Base-by-base conservation (phyloP, 2,888 invertebrate genomes). In the Prosapia bicincta region DNA sequence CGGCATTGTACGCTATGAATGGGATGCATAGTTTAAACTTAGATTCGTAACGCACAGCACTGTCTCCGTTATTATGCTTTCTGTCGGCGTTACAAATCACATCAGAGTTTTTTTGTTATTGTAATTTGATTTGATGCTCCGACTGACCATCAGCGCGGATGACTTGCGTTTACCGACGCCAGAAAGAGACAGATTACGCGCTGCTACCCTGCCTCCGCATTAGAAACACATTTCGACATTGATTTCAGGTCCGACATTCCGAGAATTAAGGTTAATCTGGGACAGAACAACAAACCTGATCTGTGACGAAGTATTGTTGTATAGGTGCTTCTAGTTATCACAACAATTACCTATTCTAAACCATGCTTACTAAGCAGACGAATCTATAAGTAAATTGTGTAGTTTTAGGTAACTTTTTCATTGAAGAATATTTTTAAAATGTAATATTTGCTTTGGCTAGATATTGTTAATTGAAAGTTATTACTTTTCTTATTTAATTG, bases 71-170 rank as follows among this genome's bases (percentile, higher is more conserved):
- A 54, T 54, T 54, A 54, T 54, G 54, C 20, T 54, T 54, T 20
- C 13, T 24, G 71, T 43, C 74, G 69, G 74, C 74, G 68, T 74
- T 66, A 74, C 74, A 69, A 74, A 74, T 74, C 74, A 74, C 65
- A 74, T 38, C 74, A 69, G 71, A n/a, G n/a, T 13, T 26, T 76
- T 75, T 76, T 76, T 76, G 76, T 76, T 76, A 76, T 76, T 76
- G 76, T 76, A 76, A 76, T 76, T 71, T 76, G 76, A 76, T 76
- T 72, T 76, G 76, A 69, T 69, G 69, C 30, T 38, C 32, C 32
- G 38, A 23, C 69, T 30, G 69, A 75, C 76, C 76, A 76, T 76
- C 76, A 76, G 76, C n/a, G 71, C 68, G 26, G 68, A 28, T 76
- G 76, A 76, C 76, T 76, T 76, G 76, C 76, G 15, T 28, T 69